Evolutionary conservation across 2,113 vertebrate species (phyloP), one percentile per base, ranked within the genome.

Genomic region (Pangasianodon gigas): DNA sequence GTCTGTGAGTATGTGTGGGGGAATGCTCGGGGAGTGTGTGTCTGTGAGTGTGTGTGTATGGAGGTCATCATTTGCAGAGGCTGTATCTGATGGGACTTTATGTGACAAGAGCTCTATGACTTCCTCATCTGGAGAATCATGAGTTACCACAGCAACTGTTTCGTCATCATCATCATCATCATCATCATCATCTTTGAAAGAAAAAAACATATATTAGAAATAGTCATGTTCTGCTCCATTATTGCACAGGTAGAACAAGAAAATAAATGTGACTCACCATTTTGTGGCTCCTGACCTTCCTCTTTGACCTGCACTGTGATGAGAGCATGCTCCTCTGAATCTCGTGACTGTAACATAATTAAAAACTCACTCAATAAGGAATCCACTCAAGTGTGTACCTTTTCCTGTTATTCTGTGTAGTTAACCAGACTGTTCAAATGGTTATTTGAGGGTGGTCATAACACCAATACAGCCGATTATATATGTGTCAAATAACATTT

Each of bases 221-320:
- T 24, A 74, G 18, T 24, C 19, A 6, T 26, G 21, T 13, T 29
- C 6, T 6, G 26, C 7, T 51, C 26, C 21, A 19, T 67, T 32
- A 67, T 54, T 79, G 41, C n/a, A 80, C 21, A 29, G 9, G 32
- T 58, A 60, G 14, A 52, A 54, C 16, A 24, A 54, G 16, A n/a
- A 13, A 48, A 18, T 58, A 29, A 10, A 75, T 19, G 24, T n/a
- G 13, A 62, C 88, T 88, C 41, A 90, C 87, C 87, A 3, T 5
- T 41, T 74, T 75, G 89, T 51, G 81, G 81, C 52, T 90, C 89
- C 11, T 85, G 69, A 84, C 87, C 60, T 77, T 92, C 92, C 51
- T 92, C 87, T 86, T 92, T 92, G 26, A 92, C 89, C 9, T 92
- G 90, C 52, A 91, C 82, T 19, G 83, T 54, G 37, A 91, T 79